These are phyloP conservation scores for Embidobia sp. DNA, from an alignment of 2,888 invertebrate genomes.

Conservation along the genomic window DNA sequence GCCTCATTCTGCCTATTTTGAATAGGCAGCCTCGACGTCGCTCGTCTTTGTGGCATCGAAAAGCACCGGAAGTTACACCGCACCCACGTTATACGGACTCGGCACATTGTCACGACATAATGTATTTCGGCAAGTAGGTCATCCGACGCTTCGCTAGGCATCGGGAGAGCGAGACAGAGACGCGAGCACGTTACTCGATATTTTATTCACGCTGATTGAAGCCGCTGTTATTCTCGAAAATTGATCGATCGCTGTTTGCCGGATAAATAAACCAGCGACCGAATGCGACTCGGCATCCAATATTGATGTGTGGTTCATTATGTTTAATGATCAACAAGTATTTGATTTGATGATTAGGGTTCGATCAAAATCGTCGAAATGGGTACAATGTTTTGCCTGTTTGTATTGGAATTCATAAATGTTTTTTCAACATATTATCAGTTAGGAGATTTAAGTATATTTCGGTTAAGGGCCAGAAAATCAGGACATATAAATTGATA, in stretches of 20 bases:
- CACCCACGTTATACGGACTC: slow-evolving; percentile 49
- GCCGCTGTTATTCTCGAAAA: slow-evolving; percentile 23
- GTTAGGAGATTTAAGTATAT: too few species aligned
- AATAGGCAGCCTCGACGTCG: slow-evolving; percentile 25
- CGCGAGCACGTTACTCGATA: slow-evolving; percentile 39
- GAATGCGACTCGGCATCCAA: too few species aligned
- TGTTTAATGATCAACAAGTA: too few species aligned
- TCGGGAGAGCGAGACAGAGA: slow-evolving; percentile 13
- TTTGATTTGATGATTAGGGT: too few species aligned
- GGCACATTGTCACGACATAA: slow-evolving; percentile 53
- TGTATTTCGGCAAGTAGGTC: slow-evolving; percentile 59
- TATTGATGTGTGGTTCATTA: too few species aligned
- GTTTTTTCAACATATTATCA: too few species aligned
- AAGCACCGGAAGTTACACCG: slow-evolving; percentile 58
- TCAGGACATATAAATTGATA: too few species aligned
- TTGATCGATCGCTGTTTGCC: slow-evolving; percentile 10
- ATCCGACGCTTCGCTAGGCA: slow-evolving; percentile 35
- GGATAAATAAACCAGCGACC: slow-evolving; percentile 15
- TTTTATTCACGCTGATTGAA: slow-evolving; percentile 50
- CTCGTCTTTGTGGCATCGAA: slow-evolving; percentile 43
- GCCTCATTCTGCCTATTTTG: slow-evolving; percentile 32
- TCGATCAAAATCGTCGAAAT: too few species aligned
- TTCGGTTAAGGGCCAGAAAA: too few species aligned
- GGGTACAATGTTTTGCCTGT: too few species aligned
- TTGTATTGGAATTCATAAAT: too few species aligned